These are phyloP conservation scores for Amphiprion ocellaris DNA, from an alignment of 2,113 vertebrate genomes.

Conservation along the genomic window DNA sequence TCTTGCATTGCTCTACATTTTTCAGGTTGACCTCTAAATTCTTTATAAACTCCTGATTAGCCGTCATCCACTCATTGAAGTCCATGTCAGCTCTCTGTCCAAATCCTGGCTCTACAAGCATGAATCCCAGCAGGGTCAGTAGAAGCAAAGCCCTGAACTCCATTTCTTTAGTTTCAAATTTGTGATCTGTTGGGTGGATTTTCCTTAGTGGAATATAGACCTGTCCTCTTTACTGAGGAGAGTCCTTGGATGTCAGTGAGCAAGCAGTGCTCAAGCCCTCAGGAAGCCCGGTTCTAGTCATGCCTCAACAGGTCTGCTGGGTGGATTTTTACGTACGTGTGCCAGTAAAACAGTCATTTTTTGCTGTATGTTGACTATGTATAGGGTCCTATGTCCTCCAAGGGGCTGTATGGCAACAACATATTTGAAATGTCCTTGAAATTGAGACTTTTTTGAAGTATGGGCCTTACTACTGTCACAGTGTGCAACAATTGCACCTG, in stretches of 20 bases:
- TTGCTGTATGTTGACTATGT: not conserved
- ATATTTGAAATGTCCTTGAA: too few relatives aligned
- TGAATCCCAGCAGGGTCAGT: conserved; percentile 12
- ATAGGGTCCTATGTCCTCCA: too few relatives aligned
- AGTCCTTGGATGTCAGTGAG: not conserved
- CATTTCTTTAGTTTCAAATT: not conserved
- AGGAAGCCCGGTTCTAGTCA: not conserved
- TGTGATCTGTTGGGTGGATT: not conserved
- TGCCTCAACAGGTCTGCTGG: conserved; percentile 9
- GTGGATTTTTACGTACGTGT: not conserved
- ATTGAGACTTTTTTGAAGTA: too few relatives aligned
- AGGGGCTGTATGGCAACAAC: too few relatives aligned
- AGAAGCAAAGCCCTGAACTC: conserved; percentile 14
- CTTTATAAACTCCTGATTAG: conserved; percentile 6
- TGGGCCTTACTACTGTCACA: too few relatives aligned
- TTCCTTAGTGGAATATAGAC: not conserved
- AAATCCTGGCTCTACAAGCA: conserved; percentile 1
- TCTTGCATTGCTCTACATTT: not conserved
- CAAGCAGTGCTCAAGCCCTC: not conserved
- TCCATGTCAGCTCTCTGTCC: conserved; percentile 25
- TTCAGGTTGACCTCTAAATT: conserved; percentile 7
- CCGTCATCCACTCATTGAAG: not conserved
- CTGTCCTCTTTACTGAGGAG: not conserved
- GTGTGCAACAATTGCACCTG: too few relatives aligned
- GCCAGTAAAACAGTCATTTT: not conserved